Percentiles rank a stretch among this genome's conserved stretches.
phyloP scores from a whole-genome alignment of 2,797 vertebrate genomes.

The Periparus ater region DNA sequence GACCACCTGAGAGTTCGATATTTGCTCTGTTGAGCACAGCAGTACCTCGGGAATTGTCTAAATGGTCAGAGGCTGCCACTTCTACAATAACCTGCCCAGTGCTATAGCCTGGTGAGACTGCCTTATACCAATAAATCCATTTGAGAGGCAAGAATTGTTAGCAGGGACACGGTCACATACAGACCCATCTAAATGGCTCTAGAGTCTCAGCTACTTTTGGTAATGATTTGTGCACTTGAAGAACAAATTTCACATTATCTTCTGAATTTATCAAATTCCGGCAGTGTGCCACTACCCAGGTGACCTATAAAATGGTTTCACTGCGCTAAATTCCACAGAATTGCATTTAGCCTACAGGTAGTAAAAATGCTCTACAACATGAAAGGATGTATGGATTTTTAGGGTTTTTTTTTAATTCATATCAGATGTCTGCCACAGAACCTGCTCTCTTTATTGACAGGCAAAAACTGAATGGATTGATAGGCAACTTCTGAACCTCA shows the following conservation, averaged over 20 bases:
- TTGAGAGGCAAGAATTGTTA: background rate
- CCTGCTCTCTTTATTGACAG: background rate
- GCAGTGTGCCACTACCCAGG: background rate
- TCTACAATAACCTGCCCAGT: background rate
- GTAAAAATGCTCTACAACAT: background rate
- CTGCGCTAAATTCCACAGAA: background rate
- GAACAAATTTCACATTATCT: background rate
- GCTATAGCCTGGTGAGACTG: background rate
- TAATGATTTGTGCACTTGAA: background rate
- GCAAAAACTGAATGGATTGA: slow-evolving; percentile 1
- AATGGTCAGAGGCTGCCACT: background rate
- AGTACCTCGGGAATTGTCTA: background rate
- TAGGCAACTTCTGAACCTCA: background rate
- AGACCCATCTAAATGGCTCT: background rate
- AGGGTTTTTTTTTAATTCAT: background rate
- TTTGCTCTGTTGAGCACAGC: background rate
- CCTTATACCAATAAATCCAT: background rate
- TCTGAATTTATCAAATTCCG: background rate
- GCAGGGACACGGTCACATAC: background rate
- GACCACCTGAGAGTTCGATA: background rate
- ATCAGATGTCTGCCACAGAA: background rate
- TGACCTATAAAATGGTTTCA: background rate
- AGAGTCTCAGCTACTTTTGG: background rate
- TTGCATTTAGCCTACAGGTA: background rate
- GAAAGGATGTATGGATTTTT: background rate